Evolutionary conservation across 2,113 vertebrate genomes (phyloP).

Genomic region (Boleophthalmus pectinirostris): DNA sequence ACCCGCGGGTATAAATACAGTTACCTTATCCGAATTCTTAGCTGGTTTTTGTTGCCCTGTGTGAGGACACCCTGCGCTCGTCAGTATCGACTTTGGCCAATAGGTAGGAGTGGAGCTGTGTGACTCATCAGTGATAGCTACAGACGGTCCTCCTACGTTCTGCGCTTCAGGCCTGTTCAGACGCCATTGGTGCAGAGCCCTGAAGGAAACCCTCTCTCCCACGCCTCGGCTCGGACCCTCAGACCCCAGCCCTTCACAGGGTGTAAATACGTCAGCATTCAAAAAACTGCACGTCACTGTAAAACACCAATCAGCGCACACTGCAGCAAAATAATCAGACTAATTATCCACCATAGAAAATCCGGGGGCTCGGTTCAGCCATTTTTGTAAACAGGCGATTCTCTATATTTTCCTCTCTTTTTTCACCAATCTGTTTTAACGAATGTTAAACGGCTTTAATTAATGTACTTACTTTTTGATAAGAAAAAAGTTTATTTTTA

Average conservation of each 20-base stretch:
- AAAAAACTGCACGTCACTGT: conserved; percentile 3
- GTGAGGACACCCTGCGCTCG: conserved; percentile 34
- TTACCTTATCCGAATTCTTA: not conserved
- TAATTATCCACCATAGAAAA: not conserved
- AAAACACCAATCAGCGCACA: conserved; percentile 14
- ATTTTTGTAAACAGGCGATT: not conserved
- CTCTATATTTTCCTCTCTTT: not conserved
- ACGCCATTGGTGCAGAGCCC: conserved; percentile 27
- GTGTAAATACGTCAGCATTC: conserved; percentile 21
- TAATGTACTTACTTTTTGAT: not conserved
- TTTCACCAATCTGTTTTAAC: not conserved
- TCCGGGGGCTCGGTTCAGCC: not conserved
- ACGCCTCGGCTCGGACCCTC: conserved; percentile 11
- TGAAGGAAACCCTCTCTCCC: conserved; percentile 26
- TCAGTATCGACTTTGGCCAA: conserved; percentile 40
- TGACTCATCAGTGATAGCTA: conserved; percentile 62
- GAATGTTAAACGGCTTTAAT: too few species aligned
- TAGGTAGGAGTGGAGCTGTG: conserved; percentile 57
- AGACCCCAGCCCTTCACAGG: conserved; percentile 10
- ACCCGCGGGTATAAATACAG: too few species aligned
- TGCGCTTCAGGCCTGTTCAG: conserved; percentile 46
- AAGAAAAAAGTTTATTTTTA: not conserved
- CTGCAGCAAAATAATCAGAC: conserved; percentile 16
- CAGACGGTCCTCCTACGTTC: conserved; percentile 58
- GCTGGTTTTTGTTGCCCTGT: conserved; percentile 8